Evolutionary conservation across 2,888 invertebrate genomes (phyloP), one percentile per base, ranked within the genome.

Genomic region (Portevinia maculata): DNA sequence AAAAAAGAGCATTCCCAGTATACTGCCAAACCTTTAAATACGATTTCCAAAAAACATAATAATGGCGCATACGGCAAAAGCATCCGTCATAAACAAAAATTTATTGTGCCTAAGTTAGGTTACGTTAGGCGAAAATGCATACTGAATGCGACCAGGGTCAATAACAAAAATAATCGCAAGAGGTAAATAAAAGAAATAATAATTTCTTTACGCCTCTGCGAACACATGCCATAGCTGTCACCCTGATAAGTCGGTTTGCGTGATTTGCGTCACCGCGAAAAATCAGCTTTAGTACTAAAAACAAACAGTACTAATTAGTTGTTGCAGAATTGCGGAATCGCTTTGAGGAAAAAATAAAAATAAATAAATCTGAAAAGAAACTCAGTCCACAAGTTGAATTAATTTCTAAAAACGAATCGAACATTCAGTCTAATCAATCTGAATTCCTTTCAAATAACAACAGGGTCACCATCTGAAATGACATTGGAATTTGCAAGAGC

Each of bases 271-370:
- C 64, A 74, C 59, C 70, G 79, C 81, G 83, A 84, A 55, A 78
- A 71, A n/a, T 57, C 55, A 60, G 52, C 79, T 57, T 67, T 48
- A 41, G 11, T 53, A n/a, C n/a, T 39, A 30, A 24, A 76, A 78
- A 50, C 83, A 52, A 83, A 83, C 83, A 78, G 73, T 71, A 39
- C 83, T 78, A 78, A 78, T 83, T 78, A 78, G 78, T 78, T 83
- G 76, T 71, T 73, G 76, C 71, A 78, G 83, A 78, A 55, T 83
- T 78, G 78, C 71, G 71, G 71, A 78, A 67, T 65, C 62, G 67
- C 67, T 62, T 67, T 17, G 28, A 11, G 50, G 44, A 52, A 59
- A 73, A 53, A 44, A 57, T 50, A 67, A 62, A 73, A 78, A 60
- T 62, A 76, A 65, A 71, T 60, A 81, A 59, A 60, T 57, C 15